These are phyloP conservation scores for Trachelus iudaicus DNA, from an alignment of 2,888 invertebrate species.

Conservation along the genomic window DNA sequence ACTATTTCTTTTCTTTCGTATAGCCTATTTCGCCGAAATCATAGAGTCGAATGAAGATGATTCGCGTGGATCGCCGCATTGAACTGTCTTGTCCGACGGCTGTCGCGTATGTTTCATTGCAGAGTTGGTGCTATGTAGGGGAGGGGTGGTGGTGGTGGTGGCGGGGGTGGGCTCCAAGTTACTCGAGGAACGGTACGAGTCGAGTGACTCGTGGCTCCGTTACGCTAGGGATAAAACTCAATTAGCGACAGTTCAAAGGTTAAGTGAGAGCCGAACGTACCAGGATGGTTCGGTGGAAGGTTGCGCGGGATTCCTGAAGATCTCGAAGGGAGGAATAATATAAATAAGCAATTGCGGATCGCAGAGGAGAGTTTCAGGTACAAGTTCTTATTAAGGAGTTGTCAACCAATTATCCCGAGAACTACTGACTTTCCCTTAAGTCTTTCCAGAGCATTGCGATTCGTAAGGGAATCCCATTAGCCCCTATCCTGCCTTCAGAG, in stretches of 20 bases:
- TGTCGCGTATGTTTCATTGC: not conserved
- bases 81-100: not conserved
- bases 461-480: not conserved
- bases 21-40: not conserved
- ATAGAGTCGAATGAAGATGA: not conserved
- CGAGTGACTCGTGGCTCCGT: not conserved
- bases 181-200: not conserved
- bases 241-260: conserved; percentile 36
- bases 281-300: not conserved
- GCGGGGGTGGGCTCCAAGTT: too few species aligned
- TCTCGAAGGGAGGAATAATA: conserved; percentile 9
- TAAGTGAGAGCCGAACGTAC: conserved; percentile 27
- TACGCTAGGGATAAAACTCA: conserved; percentile 27
- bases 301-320: not conserved
- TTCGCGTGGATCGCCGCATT: not conserved
- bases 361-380: not conserved
- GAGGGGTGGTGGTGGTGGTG: too few species aligned
- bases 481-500: not conserved
- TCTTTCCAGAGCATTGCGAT: not conserved
- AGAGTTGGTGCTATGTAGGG: not conserved
- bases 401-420: not conserved
- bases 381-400: not conserved
- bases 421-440: not conserved
- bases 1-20: not conserved
- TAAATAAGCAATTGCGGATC: conserved; percentile 29